A percentile compares a stretch with the other conserved stretches of the same genome.
phyloP scores from a whole-genome alignment of 1,140 invertebrate genomes.

The Drosophila punjabiensis region DNA sequence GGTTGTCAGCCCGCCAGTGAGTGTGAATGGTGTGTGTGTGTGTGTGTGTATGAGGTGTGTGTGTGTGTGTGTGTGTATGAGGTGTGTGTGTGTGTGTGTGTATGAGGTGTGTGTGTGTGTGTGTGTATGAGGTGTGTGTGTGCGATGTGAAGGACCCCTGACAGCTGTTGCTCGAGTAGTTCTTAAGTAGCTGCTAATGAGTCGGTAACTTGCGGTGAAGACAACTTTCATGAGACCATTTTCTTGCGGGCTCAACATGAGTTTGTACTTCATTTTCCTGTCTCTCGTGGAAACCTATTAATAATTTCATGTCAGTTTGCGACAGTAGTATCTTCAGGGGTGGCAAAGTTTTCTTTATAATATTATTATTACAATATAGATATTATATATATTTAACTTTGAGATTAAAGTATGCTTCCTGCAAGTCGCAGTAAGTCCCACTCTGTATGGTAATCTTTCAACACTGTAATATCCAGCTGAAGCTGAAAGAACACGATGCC shows the following conservation, averaged over 20 bases:
- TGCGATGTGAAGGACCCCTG: conserved; percentile 46
- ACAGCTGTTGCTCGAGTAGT: conserved; percentile 78
- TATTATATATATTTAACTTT: not conserved
- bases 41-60: conserved; percentile 9
- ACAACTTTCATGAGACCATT: conserved; percentile 42
- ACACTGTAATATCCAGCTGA: not conserved
- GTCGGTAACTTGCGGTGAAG: conserved; percentile 52
- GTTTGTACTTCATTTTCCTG: conserved; percentile 5
- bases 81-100: conserved; percentile 8
- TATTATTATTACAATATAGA: not conserved
- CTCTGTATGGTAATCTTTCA: not conserved
- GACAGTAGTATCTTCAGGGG: not conserved
- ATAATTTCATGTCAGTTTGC: conserved; percentile 6
- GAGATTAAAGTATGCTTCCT: not conserved
- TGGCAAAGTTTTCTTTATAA: not conserved
- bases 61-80: conserved; percentile 12
- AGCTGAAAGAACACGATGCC: conserved; percentile 15
- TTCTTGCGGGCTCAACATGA: conserved; percentile 10
- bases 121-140: conserved; percentile 9
- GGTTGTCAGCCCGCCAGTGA: conserved; percentile 8
- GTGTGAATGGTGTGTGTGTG: conserved; percentile 2
- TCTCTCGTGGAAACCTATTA: conserved; percentile 9
- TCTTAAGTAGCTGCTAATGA: conserved; percentile 81
- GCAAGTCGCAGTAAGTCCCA: not conserved
- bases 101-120: conserved; percentile 1